Conservation (phyloP, 1,140 invertebrate species). For the Bombus turneri region DNA sequence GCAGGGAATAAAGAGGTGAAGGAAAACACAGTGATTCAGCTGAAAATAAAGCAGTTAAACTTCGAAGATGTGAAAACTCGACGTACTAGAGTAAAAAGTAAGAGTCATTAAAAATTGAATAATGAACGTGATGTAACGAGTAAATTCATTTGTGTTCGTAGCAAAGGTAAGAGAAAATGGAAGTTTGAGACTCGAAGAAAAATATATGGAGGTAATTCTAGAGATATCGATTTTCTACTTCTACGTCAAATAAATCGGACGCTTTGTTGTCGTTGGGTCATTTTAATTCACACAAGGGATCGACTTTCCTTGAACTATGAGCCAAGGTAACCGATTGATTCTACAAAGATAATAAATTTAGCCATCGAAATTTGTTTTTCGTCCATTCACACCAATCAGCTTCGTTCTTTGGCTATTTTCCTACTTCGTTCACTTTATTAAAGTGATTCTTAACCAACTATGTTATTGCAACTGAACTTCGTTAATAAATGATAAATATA, state of each 20-base stretch:
- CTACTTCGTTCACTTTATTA: background rate
- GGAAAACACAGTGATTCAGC: background rate
- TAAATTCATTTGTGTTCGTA: background rate
- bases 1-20: background rate
- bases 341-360: constrained; percentile 26
- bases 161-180: background rate
- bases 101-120: background rate
- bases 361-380: background rate
- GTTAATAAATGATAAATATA: too few relatives aligned
- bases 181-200: background rate
- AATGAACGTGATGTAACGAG: background rate
- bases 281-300: constrained; percentile 11
- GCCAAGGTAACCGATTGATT: constrained; percentile 1
- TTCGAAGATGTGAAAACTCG: background rate
- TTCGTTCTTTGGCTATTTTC: background rate
- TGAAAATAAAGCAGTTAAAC: background rate
- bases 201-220: constrained; percentile 32
- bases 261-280: background rate
- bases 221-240: constrained; percentile 15
- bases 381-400: background rate
- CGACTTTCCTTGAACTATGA: background rate
- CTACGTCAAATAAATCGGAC: constrained; percentile 34
- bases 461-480: too few relatives aligned
- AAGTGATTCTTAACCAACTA: background rate
- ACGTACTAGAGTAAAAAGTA: background rate